Percentiles rank a stretch among this genome's conserved stretches.
Evolutionary conservation across 2,797 vertebrate species (phyloP).

Genomic region (Hafferia zeledoni): DNA sequence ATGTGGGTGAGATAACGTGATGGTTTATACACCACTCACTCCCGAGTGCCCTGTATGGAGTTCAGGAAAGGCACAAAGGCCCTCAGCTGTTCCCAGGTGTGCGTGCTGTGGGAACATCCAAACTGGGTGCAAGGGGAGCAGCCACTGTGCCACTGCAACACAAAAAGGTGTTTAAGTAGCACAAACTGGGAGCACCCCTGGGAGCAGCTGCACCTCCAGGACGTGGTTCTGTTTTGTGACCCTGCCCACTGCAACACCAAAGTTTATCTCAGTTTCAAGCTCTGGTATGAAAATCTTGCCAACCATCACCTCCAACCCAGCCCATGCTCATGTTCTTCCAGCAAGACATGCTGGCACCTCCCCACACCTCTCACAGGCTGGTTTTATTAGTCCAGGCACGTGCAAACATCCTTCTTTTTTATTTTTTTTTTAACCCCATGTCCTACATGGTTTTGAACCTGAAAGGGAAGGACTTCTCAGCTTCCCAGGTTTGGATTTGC

Average conservation of each 20-base stretch:
- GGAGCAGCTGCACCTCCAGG: background rate
- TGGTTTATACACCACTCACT: background rate
- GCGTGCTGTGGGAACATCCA: background rate
- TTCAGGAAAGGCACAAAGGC: background rate
- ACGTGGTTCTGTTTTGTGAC: background rate
- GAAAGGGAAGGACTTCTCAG: background rate
- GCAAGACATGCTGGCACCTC: background rate
- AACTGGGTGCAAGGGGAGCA: background rate
- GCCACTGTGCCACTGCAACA: no score
- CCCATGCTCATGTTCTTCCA: background rate
- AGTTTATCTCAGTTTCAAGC: background rate
- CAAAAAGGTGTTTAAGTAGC: background rate
- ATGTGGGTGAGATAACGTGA: background rate
- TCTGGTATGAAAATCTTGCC: background rate
- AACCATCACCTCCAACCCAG: background rate
- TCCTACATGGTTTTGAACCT: background rate
- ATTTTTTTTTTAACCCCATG: background rate
- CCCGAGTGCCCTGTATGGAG: background rate
- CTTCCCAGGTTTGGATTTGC: constrained; percentile 37
- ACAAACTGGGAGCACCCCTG: background rate
- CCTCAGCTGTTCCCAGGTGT: background rate
- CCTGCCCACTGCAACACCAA: background rate
- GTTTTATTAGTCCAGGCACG: background rate
- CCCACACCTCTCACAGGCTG: background rate
- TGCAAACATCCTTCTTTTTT: background rate